Base-by-base conservation (phyloP, 1,140 invertebrate genomes). In the Zaprionus kolodkinae region DNA sequence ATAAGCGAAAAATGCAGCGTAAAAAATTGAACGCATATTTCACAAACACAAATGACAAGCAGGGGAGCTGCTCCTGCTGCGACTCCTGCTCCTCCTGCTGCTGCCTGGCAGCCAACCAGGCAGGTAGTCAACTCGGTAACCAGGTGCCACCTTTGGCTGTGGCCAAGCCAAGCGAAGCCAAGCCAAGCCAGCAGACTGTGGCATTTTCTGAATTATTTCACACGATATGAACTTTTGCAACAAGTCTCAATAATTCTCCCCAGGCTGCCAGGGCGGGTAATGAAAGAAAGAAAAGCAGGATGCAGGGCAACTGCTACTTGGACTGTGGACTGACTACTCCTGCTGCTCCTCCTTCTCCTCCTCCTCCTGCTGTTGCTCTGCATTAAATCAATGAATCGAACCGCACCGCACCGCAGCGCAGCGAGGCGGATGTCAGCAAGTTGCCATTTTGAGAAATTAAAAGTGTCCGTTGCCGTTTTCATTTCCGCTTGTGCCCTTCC, bases 401-500 rank as follows among this genome's bases (percentile, higher is more conserved):
- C 3, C 11, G 10, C 7, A 21, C 9, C 67, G 75, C 59, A 61
- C 1, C 11, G 17, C 7, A 21, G 9, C 67, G 75, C 59, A 61
- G 70, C 78, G 6, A 61, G 30, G 35, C 85, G 86, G 85, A 89
- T 81, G 85, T 89, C 85, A 81, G 78, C 68, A 71, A 85, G 81
- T 81, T 89, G 81, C 81, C 86, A 89, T 85, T 85, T 89, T 89
- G 85, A 89, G 86, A 89, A 89, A 89, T 89, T 89, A 89, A 89
- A 89, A 89, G 85, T 89, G 81, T 74, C 84, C 81, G 74, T 67
- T 86, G 81, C 81, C 86, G 78, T 85, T 89, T 89, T 89, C 85
- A 89, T 89, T 85, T 89, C 85, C 86, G 81, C 60, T n/a, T 36
- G 40, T 59, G 57, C 56, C 48, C 78, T 78, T 81, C 78, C 78